These are phyloP conservation scores for Eupelmus urozonus DNA, from an alignment of 2,888 invertebrate genomes.

Conservation along the genomic window DNA sequence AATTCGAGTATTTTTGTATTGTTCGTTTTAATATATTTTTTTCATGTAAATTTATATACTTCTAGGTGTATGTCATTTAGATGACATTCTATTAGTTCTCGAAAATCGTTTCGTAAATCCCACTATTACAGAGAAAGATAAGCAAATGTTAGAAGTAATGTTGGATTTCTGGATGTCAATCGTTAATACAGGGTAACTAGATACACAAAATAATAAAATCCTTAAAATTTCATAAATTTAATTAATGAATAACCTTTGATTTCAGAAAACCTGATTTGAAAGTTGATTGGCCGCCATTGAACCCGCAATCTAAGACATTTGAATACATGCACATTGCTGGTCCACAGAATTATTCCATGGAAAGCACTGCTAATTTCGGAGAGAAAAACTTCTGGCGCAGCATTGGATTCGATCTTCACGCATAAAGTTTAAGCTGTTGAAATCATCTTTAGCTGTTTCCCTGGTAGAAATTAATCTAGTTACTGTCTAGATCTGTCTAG, in stretches of 20 bases:
- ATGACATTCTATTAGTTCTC: slow-evolving; percentile 38
- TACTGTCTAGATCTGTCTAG: too few species aligned
- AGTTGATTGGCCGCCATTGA: slow-evolving; percentile 29
- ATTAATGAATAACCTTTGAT: background rate
- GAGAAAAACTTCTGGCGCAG: slow-evolving; percentile 55
- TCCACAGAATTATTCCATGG: slow-evolving; percentile 40
- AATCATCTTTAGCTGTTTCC: background rate
- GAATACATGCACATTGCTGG: slow-evolving; percentile 50
- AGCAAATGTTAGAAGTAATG: slow-evolving; percentile 25
- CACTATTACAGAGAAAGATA: slow-evolving; percentile 23
- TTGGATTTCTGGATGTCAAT: slow-evolving; percentile 40
- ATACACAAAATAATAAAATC: background rate
- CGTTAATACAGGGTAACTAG: slow-evolving; percentile 25
- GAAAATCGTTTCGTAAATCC: slow-evolving; percentile 18
- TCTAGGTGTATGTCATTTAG: slow-evolving; percentile 36
- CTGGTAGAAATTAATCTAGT: too few species aligned
- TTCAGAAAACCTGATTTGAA: slow-evolving; percentile 37
- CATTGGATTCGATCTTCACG: slow-evolving; percentile 10
- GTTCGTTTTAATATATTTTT: too few species aligned
- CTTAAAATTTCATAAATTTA: slow-evolving; percentile 59
- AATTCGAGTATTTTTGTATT: too few species aligned
- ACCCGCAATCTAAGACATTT: slow-evolving; percentile 9
- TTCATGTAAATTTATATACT: background rate
- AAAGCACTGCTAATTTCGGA: slow-evolving; percentile 51
- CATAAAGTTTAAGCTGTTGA: too few species aligned